Evolutionary conservation across 64 coral and sea anemone genomes (phyloP).

Genomic region (Montipora foliosa): DNA sequence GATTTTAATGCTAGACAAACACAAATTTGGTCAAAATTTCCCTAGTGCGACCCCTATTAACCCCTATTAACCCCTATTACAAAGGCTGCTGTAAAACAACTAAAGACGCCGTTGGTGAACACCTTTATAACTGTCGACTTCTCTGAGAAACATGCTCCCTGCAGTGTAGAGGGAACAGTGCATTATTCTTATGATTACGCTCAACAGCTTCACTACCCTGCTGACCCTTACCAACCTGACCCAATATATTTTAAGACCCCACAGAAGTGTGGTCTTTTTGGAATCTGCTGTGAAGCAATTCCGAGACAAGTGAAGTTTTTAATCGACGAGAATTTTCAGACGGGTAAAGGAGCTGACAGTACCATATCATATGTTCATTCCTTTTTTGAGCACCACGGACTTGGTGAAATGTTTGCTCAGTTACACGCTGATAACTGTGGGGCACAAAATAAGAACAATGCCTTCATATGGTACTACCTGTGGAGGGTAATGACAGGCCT

Average conservation of each 20-base stretch:
- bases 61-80: too few species aligned
- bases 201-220: background rate
- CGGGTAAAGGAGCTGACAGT: background rate
- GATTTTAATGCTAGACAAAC: too few species aligned
- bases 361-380: slow-evolving; percentile 5
- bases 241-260: slow-evolving; percentile 14
- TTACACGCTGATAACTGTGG: slow-evolving; percentile 40
- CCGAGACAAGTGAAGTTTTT: slow-evolving; percentile 27
- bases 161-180: background rate
- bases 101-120: background rate
- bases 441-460: background rate
- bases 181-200: background rate
- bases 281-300: slow-evolving; percentile 34
- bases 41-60: too few species aligned
- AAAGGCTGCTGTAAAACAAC: too few species aligned
- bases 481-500: background rate
- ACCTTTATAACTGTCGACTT: slow-evolving; percentile 25
- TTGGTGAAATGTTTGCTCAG: background rate
- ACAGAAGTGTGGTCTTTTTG: slow-evolving; percentile 15
- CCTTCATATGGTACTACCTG: background rate
- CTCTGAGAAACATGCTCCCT: background rate
- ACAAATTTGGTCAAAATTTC: too few species aligned
- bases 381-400: background rate
- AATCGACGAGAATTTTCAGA: background rate
- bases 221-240: background rate